These are phyloP conservation scores for Tenrec ecaudatus DNA, from an alignment of 2,113 vertebrate species.

Conservation along the genomic window DNA sequence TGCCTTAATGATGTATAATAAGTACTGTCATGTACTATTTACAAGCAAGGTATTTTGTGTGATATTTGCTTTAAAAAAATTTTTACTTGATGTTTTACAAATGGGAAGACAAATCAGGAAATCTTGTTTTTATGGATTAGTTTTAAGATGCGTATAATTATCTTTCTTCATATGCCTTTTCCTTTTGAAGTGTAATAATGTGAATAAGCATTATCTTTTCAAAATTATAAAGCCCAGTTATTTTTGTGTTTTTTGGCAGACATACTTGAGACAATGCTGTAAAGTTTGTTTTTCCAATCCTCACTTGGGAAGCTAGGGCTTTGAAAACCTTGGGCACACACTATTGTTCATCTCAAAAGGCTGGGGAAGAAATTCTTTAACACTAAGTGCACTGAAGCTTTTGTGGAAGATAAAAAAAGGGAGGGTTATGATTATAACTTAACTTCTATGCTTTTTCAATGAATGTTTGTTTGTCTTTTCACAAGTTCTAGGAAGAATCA, in stretches of 20 bases:
- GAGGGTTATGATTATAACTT: not conserved
- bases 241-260: not conserved
- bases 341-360: not conserved
- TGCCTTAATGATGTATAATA: not conserved
- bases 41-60: not conserved
- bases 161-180: not conserved
- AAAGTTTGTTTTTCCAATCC: not conserved
- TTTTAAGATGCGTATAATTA: not conserved
- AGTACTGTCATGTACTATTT: not conserved
- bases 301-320: not conserved
- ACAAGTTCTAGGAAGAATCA: not conserved
- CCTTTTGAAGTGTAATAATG: slow-evolving; percentile 19
- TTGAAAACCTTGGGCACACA: not conserved
- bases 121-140: not conserved
- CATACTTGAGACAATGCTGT: not conserved
- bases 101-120: not conserved
- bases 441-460: not conserved
- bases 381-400: not conserved
- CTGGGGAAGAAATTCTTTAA: not conserved
- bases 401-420: not conserved
- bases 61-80: not conserved
- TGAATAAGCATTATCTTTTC: not conserved
- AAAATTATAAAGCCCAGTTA: not conserved
- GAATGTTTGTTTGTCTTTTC: not conserved
- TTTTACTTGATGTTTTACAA: not conserved